A percentile compares a stretch with the other conserved stretches of the same genome.
Evolutionary conservation across 2,113 vertebrate genomes (phyloP).

Genomic region (Typhlomys cinereus): DNA sequence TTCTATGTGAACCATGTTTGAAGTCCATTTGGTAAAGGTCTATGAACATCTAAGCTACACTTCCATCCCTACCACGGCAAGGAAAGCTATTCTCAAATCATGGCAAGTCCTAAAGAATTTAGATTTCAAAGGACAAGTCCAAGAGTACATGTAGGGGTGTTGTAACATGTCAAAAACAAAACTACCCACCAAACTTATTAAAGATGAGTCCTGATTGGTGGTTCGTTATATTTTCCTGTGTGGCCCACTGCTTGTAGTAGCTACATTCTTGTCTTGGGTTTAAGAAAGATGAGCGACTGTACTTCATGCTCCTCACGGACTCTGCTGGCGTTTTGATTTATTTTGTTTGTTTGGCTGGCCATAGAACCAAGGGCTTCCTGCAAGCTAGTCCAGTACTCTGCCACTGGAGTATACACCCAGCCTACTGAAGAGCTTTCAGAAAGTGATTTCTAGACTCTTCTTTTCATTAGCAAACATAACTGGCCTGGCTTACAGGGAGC

Average conservation of each 20-base stretch:
- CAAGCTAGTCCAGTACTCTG: not conserved
- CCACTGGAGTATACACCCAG: not conserved
- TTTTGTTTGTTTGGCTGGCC: not conserved
- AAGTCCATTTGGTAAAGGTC: not conserved
- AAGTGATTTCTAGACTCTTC: not conserved
- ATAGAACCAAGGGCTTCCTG: too few species aligned
- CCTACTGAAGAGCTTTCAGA: not conserved
- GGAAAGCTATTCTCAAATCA: constrained; percentile 21
- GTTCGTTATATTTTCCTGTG: not conserved
- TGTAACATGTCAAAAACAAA: not conserved
- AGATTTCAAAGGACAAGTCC: not conserved
- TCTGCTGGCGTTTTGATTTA: not conserved
- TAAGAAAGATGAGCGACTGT: not conserved
- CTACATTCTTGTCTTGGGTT: not conserved
- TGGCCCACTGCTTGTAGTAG: not conserved
- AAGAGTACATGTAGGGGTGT: not conserved
- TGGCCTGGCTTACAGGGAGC: not conserved
- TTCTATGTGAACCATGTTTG: not conserved
- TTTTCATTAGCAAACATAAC: not conserved
- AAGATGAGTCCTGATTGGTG: not conserved
- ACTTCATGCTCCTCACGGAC: not conserved
- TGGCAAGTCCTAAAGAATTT: not conserved
- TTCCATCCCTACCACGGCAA: not conserved
- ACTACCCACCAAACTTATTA: not conserved
- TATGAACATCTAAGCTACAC: not conserved